Conservation (phyloP, 1,140 invertebrate species). For the Drosophila grimshawi region DNA sequence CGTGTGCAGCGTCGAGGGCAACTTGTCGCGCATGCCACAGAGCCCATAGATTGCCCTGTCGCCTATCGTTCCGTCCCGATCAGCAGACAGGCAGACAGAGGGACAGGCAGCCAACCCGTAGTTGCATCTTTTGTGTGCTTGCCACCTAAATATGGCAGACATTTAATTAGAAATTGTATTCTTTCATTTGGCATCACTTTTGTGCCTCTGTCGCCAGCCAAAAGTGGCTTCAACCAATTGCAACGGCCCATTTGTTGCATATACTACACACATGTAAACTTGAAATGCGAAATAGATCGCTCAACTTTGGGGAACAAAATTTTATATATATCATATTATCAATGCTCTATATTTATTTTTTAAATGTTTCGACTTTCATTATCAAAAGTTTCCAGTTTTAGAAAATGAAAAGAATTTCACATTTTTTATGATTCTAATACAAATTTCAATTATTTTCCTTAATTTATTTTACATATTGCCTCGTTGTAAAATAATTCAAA, state of each 20-base stretch:
- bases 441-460: too few relatives aligned
- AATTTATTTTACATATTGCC: too few relatives aligned
- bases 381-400: too few relatives aligned
- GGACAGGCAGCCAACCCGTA: slow-evolving; percentile 1
- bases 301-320: too few relatives aligned
- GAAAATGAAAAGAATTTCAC: too few relatives aligned
- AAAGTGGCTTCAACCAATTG: slow-evolving; percentile 3
- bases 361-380: too few relatives aligned
- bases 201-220: slow-evolving; percentile 9
- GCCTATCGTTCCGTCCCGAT: slow-evolving; percentile 38
- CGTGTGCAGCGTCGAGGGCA: slow-evolving; percentile 27
- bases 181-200: slow-evolving; percentile 55
- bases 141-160: slow-evolving; percentile 71
- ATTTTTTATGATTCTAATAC: too few relatives aligned
- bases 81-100: slow-evolving; percentile 5
- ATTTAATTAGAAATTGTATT: slow-evolving; percentile 47
- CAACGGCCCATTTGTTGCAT: not conserved
- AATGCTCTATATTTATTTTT: too few relatives aligned
- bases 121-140: slow-evolving; percentile 38
- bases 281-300: not conserved
- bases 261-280: not conserved
- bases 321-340: too few relatives aligned
- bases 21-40: slow-evolving; percentile 61
- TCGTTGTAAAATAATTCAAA: too few relatives aligned
- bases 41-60: slow-evolving; percentile 68